Evolutionary conservation across 1,140 invertebrate genomes (phyloP), one percentile per base, ranked within the genome.

Genomic region (Polyergus mexicanus): DNA sequence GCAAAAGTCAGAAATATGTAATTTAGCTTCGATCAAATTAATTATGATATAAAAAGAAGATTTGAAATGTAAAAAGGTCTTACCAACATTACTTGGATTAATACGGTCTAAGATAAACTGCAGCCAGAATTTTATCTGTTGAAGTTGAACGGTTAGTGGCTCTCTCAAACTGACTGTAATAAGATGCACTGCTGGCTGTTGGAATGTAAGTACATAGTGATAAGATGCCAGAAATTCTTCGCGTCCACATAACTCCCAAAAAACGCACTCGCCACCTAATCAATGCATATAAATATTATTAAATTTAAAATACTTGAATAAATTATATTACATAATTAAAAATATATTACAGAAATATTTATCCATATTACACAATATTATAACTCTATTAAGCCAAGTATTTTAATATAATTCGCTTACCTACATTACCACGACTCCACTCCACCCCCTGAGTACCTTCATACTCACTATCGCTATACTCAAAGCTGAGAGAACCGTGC

Each of bases 221-320:
- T 98, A 98, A 44, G 97, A 94, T 77, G 97, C 96, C 93, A 97
- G 96, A 94, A 98, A 98, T 32, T 96, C 97, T 92, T 98, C 97
- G 90, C 98, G 97, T 1, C 98, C 98, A 35, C 97, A 98, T 92
- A 98, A 98, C 92, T 98, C 98, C 97, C 97, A 98, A 44, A 98
- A 95, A 32, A 95, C 91, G 62, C 94, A 94, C 68, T 95, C 94
- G 68, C 94, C 94, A 72, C 94, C 94, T 95, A 56, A 11, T 69
- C 7, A 76, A 80, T 60, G n/a, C 2, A 4, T 22, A 47, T 32
- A 13, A 28, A 54, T 7, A 66, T 47, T 22, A 13, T 32, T 32
- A 32, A 32, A 32, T 32, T 32, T 3, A 38, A 66, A 69, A 51
- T 13, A 35, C 19, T 25, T 38, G 0, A 66, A 76, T 28, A 0